Evolutionary conservation across 2,797 vertebrate species (phyloP).

Genomic region (Myripristis murdjan): DNA sequence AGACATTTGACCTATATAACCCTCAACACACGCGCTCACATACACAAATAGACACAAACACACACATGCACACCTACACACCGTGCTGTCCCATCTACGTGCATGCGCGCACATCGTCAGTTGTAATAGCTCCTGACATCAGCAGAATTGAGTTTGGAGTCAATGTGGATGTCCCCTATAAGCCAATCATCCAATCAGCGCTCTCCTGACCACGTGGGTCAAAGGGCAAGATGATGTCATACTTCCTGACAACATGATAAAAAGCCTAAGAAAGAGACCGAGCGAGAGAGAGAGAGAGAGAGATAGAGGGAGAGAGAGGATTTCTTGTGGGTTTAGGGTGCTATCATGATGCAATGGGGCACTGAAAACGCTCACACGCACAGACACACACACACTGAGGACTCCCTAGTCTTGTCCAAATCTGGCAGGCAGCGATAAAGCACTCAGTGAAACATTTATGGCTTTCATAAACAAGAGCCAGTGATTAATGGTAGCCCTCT

Average conservation of each 20-base stretch:
- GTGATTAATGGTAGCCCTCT: constrained; percentile 89
- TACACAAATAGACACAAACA: constrained; percentile 36
- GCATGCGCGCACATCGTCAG: constrained; percentile 68
- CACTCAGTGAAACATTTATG: constrained; percentile 89
- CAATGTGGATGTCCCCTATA: constrained; percentile 81
- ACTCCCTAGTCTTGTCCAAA: constrained; percentile 74
- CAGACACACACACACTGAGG: constrained; percentile 51
- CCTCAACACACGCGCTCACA: constrained; percentile 57
- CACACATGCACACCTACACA: background rate
- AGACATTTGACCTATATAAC: constrained; percentile 80
- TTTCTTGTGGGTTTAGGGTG: constrained; percentile 57
- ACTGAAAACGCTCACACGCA: constrained; percentile 33
- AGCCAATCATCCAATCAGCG: constrained; percentile 85
- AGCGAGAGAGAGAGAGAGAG: background rate
- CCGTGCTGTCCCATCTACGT: constrained; percentile 39
- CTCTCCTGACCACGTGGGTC: constrained; percentile 76
- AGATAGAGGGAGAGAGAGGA: constrained; percentile 21
- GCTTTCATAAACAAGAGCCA: constrained; percentile 89
- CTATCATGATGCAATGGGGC: constrained; percentile 46
- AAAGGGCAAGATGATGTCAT: constrained; percentile 85
- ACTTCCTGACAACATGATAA: constrained; percentile 82
- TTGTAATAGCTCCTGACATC: constrained; percentile 82
- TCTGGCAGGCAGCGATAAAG: constrained; percentile 85
- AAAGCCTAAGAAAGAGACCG: constrained; percentile 49
- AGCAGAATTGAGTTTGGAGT: constrained; percentile 85